A percentile compares a stretch with the other conserved stretches of the same genome.
phyloP scores from a whole-genome alignment of 2,888 invertebrate species.

The Dicycla oo region DNA sequence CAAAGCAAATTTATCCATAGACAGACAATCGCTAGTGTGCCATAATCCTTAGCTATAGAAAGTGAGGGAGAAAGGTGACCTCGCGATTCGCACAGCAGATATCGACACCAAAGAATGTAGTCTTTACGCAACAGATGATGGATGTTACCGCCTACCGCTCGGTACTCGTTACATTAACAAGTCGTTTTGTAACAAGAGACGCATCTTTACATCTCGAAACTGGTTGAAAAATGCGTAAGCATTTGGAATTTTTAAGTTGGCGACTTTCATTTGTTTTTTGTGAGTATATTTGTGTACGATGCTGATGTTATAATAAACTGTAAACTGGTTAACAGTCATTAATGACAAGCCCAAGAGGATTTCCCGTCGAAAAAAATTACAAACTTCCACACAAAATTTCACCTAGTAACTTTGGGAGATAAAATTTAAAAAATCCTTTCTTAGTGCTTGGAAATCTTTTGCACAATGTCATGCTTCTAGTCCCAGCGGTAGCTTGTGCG shows the following conservation, averaged over 20 bases:
- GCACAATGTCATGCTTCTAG: background rate
- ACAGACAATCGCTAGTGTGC: constrained; percentile 20
- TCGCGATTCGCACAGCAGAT: constrained; percentile 73
- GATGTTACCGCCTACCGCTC: constrained; percentile 49
- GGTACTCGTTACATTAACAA: constrained; percentile 33
- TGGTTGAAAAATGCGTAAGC: constrained; percentile 38
- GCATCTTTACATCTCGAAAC: constrained; percentile 29
- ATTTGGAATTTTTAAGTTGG: constrained; percentile 6
- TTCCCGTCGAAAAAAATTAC: too few species aligned
- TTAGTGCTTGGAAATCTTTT: too few species aligned
- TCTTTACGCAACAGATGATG: constrained; percentile 72
- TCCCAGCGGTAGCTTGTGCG: too few species aligned
- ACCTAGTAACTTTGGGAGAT: too few species aligned
- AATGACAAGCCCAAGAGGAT: too few species aligned
- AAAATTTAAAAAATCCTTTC: too few species aligned
- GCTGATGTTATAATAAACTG: too few species aligned
- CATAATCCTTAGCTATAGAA: constrained; percentile 74
- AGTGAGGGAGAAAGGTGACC: constrained; percentile 81
- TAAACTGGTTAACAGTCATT: background rate
- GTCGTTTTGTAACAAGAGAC: constrained; percentile 41
- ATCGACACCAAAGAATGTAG: constrained; percentile 73
- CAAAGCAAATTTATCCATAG: constrained; percentile 32
- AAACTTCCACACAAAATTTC: too few species aligned
- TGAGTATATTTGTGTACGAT: background rate
- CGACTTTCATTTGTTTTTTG: constrained; percentile 33